These are phyloP conservation scores for Muscidifurax raptorellus DNA, from an alignment of 1,140 invertebrate species.

Conservation along the genomic window DNA sequence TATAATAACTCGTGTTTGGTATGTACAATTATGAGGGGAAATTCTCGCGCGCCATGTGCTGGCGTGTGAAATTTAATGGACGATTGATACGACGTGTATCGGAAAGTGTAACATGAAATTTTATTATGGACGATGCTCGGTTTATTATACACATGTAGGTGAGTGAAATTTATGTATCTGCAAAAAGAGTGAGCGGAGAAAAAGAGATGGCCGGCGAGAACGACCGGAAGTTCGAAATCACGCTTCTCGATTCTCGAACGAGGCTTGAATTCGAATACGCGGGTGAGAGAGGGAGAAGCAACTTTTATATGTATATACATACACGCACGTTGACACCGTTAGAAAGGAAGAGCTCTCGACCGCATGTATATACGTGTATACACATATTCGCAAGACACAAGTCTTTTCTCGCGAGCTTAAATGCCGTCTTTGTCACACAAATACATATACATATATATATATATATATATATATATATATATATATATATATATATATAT, in stretches of 20 bases:
- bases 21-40: too few species aligned
- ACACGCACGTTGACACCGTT: constrained; percentile 57
- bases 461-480: too few species aligned
- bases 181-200: constrained; percentile 30
- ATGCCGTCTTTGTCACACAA: background rate
- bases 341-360: constrained; percentile 40
- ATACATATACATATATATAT: too few species aligned
- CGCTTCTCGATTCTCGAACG: constrained; percentile 55
- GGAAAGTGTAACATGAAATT: too few species aligned
- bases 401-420: constrained; percentile 3
- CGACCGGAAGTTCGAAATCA: constrained; percentile 56
- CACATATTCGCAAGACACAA: background rate
- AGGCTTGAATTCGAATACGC: constrained; percentile 66
- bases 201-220: constrained; percentile 14
- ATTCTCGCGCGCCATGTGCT: too few species aligned
- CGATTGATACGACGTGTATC: too few species aligned
- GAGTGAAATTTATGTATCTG: background rate
- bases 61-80: too few species aligned
- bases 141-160: background rate
- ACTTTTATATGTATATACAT: background rate
- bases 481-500: too few species aligned
- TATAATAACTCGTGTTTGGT: too few species aligned
- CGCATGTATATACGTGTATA: background rate
- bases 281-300: background rate
- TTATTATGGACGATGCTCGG: too few species aligned